Base-by-base conservation (phyloP, 2,888 invertebrate species). In the Pyrochroa serraticornis region DNA sequence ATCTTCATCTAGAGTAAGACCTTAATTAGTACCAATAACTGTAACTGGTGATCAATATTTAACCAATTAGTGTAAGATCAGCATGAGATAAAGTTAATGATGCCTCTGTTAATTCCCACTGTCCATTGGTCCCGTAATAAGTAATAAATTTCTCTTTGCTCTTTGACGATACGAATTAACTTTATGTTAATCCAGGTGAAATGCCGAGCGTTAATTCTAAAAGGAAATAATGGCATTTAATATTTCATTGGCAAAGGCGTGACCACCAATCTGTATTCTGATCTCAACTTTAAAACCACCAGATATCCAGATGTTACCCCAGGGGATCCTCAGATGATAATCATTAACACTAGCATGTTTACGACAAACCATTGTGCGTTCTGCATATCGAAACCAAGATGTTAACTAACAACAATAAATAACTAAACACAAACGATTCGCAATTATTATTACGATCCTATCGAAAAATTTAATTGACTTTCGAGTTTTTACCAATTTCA, bases 311-410 rank as follows among this genome's bases (percentile, higher is more conserved):
- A 51, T 51, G 46, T 45, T 46, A 33, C 57, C 51, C 35, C 46
- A 33, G 41, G 57, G 45, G 33, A 49, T 32, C 50, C 32, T 46
- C 46, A 50, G 57, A 57, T 57, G 46, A 57, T 57, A 46, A 51
- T 57, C 57, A 56, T 56, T 50, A 46, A 53, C 53, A 53, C 46
- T 46, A 53, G 39, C 53, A 46, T 53, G 46, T 53, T 53, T 53
- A 53, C 46, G 53, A 53, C 39, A 41, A 33, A 45, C 41, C 41
- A 46, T 42, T 46, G 45, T 46, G 35, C 42, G 8, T 44, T 31
- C 34, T 32, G 39, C 39, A 37, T 52, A 44, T 52, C 38, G 44
- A 38, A 45, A 52, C 45, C 3, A 22, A 22, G 22, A 52, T 43
- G 31, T 35, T 49, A 48, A 48, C 39, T 39, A 22, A 5, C 22